Evolutionary conservation across 2,113 vertebrate species (phyloP).

Genomic region (Alaudala cheleensis): DNA sequence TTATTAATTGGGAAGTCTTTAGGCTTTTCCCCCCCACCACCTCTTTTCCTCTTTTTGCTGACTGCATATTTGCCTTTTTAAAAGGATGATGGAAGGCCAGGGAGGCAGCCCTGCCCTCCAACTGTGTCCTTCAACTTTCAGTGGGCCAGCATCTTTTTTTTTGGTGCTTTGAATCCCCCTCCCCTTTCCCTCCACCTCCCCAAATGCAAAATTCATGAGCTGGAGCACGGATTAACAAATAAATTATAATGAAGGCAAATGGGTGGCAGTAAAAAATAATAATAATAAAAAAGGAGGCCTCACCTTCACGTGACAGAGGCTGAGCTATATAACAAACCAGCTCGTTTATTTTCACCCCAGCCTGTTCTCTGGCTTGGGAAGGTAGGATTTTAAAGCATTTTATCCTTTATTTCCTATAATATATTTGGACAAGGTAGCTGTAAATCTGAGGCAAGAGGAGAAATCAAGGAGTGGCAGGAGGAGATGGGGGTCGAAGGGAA

Average conservation of each 20-base stretch:
- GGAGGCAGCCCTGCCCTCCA: constrained; percentile 32
- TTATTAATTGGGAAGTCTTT: constrained; percentile 77
- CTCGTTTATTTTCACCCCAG: constrained; percentile 56
- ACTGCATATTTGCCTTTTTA: constrained; percentile 72
- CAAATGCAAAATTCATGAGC: constrained; percentile 71
- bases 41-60: constrained; percentile 60
- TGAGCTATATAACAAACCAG: constrained; percentile 60
- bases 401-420: constrained; percentile 67
- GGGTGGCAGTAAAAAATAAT: constrained; percentile 64
- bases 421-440: constrained; percentile 64
- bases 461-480: constrained; percentile 38
- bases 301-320: constrained; percentile 64
- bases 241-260: constrained; percentile 72
- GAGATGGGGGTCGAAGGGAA: constrained; percentile 50
- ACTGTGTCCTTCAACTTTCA: constrained; percentile 60
- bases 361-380: constrained; percentile 30
- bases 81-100: constrained; percentile 62
- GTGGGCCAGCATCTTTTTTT: constrained; percentile 33
- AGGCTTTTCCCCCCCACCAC: background rate
- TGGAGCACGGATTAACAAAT: constrained; percentile 70
- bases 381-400: constrained; percentile 60
- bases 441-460: constrained; percentile 61
- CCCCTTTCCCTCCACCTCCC: constrained; percentile 10
- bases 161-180: constrained; percentile 10
- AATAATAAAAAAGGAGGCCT: constrained; percentile 64